Evolutionary conservation across 2,113 vertebrate species (phyloP).

Genomic region (Pelvicachromis taeniatus): DNA sequence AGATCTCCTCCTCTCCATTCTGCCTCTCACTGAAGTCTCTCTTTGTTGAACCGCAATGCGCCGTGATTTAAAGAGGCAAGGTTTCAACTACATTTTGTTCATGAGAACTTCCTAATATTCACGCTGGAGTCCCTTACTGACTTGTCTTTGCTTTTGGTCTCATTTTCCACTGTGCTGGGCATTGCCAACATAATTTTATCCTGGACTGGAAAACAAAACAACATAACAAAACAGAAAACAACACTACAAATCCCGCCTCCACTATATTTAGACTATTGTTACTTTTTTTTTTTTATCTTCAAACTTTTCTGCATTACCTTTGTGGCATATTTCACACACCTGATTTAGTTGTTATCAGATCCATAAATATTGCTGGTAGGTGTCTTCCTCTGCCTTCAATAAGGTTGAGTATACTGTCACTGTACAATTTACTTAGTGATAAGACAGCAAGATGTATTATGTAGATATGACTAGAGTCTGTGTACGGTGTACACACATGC

Average conservation of each 20-base stretch:
- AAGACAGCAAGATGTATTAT: background rate
- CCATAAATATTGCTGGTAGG: background rate
- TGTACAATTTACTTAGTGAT: background rate
- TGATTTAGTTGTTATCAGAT: background rate
- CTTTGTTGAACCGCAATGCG: background rate
- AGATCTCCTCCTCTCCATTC: background rate
- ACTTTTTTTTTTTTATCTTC: background rate
- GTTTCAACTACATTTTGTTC: background rate
- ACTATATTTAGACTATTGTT: background rate
- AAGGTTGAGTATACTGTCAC: background rate
- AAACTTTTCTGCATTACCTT: background rate
- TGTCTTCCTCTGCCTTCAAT: background rate
- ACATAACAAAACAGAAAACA: background rate
- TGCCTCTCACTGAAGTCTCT: background rate
- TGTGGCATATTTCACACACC: background rate
- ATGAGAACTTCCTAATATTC: background rate
- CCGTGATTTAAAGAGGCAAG: background rate
- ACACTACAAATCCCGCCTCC: background rate
- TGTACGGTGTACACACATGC: background rate
- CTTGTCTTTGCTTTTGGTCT: background rate
- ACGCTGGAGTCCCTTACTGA: background rate
- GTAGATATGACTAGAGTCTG: background rate
- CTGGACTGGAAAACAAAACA: background rate
- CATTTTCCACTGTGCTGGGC: background rate
- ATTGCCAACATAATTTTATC: background rate